Percentiles rank a stretch among this genome's conserved stretches.
These are phyloP conservation scores for Rallus crepitans DNA, from an alignment of 2,797 vertebrate species.

Conservation along the genomic window DNA sequence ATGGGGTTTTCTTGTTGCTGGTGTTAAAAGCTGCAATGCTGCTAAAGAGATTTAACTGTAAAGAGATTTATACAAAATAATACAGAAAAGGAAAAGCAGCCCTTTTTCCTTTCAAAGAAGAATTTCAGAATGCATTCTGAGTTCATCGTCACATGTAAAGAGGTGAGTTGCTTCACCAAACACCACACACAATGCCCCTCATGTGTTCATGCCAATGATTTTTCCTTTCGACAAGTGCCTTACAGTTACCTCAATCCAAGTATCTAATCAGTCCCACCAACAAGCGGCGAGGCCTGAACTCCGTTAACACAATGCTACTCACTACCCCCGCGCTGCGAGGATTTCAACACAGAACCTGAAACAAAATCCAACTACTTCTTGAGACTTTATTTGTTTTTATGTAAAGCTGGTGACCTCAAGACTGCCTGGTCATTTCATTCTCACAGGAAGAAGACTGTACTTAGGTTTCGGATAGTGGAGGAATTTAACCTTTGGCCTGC, in stretches of 20 bases:
- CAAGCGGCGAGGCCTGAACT: background rate
- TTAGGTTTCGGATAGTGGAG: slow-evolving; percentile 65
- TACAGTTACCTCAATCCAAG: background rate
- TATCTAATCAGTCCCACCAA: background rate
- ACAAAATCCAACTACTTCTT: slow-evolving; percentile 47
- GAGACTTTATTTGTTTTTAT: slow-evolving; percentile 75
- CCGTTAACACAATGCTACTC: background rate
- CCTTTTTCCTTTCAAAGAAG: background rate
- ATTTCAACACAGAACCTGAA: slow-evolving; percentile 54
- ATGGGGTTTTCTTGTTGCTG: background rate
- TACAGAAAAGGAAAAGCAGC: background rate
- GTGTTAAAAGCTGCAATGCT: background rate
- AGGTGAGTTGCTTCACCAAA: background rate
- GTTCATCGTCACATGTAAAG: background rate
- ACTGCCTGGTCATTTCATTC: slow-evolving; percentile 75
- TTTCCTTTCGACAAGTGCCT: background rate
- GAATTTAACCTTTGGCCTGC: slow-evolving; percentile 74
- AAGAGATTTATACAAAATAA: background rate
- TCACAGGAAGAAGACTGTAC: slow-evolving; percentile 75
- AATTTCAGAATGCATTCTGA: background rate
- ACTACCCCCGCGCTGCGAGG: background rate
- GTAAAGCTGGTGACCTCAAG: slow-evolving; percentile 67
- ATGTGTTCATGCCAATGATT: background rate
- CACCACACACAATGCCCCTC: background rate
- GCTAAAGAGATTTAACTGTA: background rate